Evolutionary conservation across 1,140 invertebrate species (phyloP).

Genomic region (Caenorhabditis remanei): DNA sequence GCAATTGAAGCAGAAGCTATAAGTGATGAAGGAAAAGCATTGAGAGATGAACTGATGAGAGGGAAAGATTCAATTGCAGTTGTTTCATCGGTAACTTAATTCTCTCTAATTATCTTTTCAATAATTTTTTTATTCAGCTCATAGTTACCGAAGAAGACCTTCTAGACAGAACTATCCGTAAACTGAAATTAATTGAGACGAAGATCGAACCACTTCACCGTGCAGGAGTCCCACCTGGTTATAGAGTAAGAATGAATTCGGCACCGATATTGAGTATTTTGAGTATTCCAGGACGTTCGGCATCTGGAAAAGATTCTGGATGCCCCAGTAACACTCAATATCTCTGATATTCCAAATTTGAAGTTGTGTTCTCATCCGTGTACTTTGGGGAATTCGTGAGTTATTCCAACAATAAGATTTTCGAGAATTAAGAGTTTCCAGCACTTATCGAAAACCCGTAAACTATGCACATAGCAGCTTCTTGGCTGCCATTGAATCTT

Average conservation of each 20-base stretch:
- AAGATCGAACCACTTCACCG: neutral
- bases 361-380: neutral
- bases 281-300: neutral
- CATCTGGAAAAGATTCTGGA: constrained; percentile 3
- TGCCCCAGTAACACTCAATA: neutral
- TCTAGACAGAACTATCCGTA: neutral
- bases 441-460: neutral
- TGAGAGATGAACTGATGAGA: neutral
- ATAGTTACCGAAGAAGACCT: constrained; percentile 4
- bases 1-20: constrained; percentile 6
- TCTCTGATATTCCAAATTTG: constrained; percentile 9
- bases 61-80: no score
- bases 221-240: neutral
- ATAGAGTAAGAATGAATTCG: neutral
- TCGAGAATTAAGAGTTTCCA: neutral
- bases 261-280: no score
- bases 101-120: no score
- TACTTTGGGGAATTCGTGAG: neutral
- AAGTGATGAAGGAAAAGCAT: neutral
- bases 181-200: constrained; percentile 27
- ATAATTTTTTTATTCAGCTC: neutral
- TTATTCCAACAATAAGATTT: no score
- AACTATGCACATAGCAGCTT: constrained; percentile 14
- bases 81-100: no score
- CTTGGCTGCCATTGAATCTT: constrained; percentile 28